Base-by-base conservation (phyloP, 2,888 invertebrate genomes). In the Drosophila anomalata region DNA sequence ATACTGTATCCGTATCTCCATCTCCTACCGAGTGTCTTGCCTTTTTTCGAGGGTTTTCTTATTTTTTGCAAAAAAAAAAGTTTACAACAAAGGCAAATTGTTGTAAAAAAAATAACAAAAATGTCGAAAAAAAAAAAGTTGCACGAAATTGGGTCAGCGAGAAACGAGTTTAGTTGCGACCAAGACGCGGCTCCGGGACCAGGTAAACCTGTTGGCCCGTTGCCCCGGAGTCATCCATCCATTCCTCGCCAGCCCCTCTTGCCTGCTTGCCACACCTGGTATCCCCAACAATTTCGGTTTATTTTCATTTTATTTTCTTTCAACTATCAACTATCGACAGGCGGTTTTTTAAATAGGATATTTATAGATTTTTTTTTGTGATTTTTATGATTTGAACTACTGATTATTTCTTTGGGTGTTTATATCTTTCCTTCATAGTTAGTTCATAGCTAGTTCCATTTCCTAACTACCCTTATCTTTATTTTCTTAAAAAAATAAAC, bases 141-240 rank as follows among this genome's bases (percentile, higher is more conserved):
- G 85, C 74, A 63, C 42, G 73, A 85, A 84, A 84, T 85, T 84
- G 70, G 84, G 84, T 84, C 84, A 84, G 69, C 82, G 63, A 69
- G 67, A 87, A 84, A 84, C 84, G 55, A 76, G 87, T 84, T 84
- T 84, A 66, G 57, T 71, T 53, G 56, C 47, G 56, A 7, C n/a
- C 14, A 36, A n/a, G n/a, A n/a, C n/a, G 36, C n/a, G 36, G 53
- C 46, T 71, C 53, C 54, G 54, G 58, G 70, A 65, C 65, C 62
- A 63, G 69, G 73, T 47, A 85, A 81, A 85, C 82, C 86, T 75
- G 83, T 81, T 85, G 77, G 61, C 51, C 73, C 71, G 22, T 11
- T 22, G 51, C 50, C 62, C 51, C 62, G 63, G 46, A 63, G 62
- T 61, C 33, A 46, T 31, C 39, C 29, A 50, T 29, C 46, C 52